Base-by-base conservation (phyloP, 2,797 vertebrate genomes). In the Acrocephalus scirpaceus region DNA sequence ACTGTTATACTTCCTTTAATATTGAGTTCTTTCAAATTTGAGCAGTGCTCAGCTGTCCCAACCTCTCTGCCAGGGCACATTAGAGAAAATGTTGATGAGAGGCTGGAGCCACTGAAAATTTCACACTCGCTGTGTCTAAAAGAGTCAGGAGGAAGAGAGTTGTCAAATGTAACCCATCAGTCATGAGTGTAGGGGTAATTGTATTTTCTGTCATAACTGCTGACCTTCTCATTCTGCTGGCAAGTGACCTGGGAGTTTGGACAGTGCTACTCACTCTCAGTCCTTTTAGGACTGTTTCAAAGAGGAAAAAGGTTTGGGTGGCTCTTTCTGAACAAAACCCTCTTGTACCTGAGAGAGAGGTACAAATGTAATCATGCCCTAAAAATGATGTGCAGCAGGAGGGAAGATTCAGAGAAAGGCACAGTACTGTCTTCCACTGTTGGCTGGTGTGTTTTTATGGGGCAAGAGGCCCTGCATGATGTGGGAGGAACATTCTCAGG, bases 31-130 rank as follows among this genome's bases (percentile, higher is more conserved):
- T 88, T 88, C 56, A 79, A 61, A 70, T 64, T 51, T 72, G 71
- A 38, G 79, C 38, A 90, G 42, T 11, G 11, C 45, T 83, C 69
- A 56, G 71, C 62, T 47, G 27, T 44, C 72, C 73, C 13, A 48
- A 34, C 22, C 30, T 62, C 56, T 82, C 61, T 67, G 64, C 73
- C 18, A 18, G 23, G 70, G 76, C 50, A 75, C 50, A 25, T 87
- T 83, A 94, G 50, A 93, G 70, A 61, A 73, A 78, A 69, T 40
- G 66, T n/a, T 65, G 87, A 42, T 0, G 11, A 88, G 77, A 70
- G 36, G 57, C 71, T 87, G 90, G 61, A 88, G 38, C 61, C 65
- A 56, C 40, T 58, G 79, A 87, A 85, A 90, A 88, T 91, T 91
- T 91, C 79, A 64, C 66, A 45, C 57, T 90, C 1, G 0, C 36